Conservation (phyloP, 2,888 invertebrate species). For the Morpho achilles region DNA sequence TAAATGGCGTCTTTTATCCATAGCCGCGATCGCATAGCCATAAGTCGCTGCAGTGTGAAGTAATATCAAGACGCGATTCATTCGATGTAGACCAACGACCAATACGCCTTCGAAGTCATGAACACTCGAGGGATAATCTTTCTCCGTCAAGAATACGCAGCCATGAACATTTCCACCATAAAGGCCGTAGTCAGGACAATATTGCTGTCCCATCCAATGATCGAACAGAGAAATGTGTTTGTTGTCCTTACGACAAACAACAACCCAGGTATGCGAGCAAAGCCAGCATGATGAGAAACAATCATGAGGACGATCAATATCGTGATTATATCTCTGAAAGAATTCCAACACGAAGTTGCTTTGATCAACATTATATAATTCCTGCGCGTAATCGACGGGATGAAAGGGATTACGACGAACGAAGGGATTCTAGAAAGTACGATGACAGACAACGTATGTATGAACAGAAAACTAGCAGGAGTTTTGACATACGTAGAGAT, state of each 20-base stretch:
- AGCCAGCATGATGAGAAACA: constrained; percentile 37
- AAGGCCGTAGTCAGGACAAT: constrained; percentile 39
- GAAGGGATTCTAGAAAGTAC: constrained; percentile 34
- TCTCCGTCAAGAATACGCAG: constrained; percentile 47
- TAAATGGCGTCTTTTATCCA: constrained; percentile 12
- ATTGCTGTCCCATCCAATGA: constrained; percentile 29
- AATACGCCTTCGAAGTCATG: constrained; percentile 37
- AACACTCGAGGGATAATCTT: constrained; percentile 41
- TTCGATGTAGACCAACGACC: constrained; percentile 44
- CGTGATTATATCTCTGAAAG: constrained; percentile 41
- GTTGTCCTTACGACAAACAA: constrained; percentile 40
- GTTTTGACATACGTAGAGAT: constrained; percentile 54
- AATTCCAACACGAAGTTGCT: constrained; percentile 41
- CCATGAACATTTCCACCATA: constrained; percentile 43
- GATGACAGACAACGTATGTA: constrained; percentile 46
- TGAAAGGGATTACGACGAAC: constrained; percentile 43
- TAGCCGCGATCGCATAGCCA: constrained; percentile 60
- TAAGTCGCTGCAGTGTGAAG: constrained; percentile 67
- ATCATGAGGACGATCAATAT: constrained; percentile 38
- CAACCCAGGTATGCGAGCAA: constrained; percentile 45
- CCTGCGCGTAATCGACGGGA: constrained; percentile 34
- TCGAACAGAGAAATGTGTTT: constrained; percentile 37
- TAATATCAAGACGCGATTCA: constrained; percentile 35
- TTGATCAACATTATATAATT: constrained; percentile 38
- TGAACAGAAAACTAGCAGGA: constrained; percentile 59